Evolutionary conservation across 2,888 invertebrate genomes (phyloP).

Genomic region (Cremastinae sp.): DNA sequence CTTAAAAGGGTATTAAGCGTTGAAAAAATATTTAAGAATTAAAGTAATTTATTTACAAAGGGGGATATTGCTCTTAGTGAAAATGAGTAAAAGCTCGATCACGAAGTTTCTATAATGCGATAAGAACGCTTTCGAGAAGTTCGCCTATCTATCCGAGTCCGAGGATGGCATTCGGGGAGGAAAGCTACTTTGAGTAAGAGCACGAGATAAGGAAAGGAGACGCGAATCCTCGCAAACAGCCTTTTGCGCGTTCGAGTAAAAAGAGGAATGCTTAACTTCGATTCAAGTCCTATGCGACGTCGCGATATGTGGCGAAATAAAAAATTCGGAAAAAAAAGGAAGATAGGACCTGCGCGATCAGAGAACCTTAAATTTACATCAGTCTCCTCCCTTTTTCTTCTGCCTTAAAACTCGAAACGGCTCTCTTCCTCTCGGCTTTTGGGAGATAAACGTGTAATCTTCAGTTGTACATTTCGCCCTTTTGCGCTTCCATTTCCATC

Average conservation of each 20-base stretch:
- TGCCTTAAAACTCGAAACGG: background rate
- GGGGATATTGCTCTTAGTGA: constrained; percentile 19
- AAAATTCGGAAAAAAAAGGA: background rate
- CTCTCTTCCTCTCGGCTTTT: too few relatives aligned
- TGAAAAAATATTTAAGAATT: background rate
- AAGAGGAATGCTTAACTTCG: constrained; percentile 71
- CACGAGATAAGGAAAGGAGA: constrained; percentile 25
- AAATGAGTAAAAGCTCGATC: constrained; percentile 11
- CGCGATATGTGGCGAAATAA: constrained; percentile 71
- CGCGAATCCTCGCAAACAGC: constrained; percentile 46
- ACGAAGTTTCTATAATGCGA: constrained; percentile 3
- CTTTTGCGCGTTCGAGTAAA: constrained; percentile 32
- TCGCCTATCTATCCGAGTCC: constrained; percentile 6
- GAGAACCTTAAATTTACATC: constrained; percentile 76
- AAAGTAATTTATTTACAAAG: background rate
- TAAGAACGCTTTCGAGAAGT: constrained; percentile 14
- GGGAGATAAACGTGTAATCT: too few relatives aligned
- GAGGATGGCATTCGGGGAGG: background rate
- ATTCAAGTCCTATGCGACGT: constrained; percentile 74
- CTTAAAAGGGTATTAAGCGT: too few relatives aligned
- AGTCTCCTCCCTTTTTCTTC: constrained; percentile 59
- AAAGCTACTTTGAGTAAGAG: constrained; percentile 43
- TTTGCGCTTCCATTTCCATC: too few relatives aligned
- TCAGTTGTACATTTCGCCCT: too few relatives aligned
- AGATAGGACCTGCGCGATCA: constrained; percentile 59